A percentile compares a stretch with the other conserved stretches of the same genome.
Conservation (phyloP, 53 echinoderm and acorn worm genomes). For the Echinarachnius parma region DNA sequence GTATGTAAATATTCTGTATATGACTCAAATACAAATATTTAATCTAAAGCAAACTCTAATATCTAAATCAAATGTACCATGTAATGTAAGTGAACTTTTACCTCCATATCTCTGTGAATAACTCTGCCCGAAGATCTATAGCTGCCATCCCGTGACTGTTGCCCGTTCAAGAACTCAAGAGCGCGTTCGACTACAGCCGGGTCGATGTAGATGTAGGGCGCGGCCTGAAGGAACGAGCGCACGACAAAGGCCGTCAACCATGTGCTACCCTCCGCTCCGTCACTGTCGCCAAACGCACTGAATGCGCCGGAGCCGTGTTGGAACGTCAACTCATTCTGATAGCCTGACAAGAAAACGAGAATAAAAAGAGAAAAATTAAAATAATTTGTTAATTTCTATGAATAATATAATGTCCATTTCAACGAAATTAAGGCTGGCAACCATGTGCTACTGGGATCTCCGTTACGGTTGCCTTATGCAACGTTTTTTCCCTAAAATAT, state of each 20-base stretch:
- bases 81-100: too few relatives aligned
- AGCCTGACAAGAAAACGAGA: conserved; percentile 45
- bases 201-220: conserved; percentile 71
- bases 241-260: conserved; percentile 95
- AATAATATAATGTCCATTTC: too few relatives aligned
- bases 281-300: conserved; percentile 76
- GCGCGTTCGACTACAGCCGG: conserved; percentile 46
- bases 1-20: too few relatives aligned
- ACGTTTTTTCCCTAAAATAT: too few relatives aligned
- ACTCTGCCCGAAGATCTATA: conserved; percentile 62
- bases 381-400: too few relatives aligned
- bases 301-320: conserved; percentile 75
- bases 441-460: too few relatives aligned
- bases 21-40: too few relatives aligned
- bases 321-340: conserved; percentile 83
- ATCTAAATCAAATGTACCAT: too few relatives aligned
- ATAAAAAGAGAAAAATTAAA: neutral
- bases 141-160: conserved; percentile 50
- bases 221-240: conserved; percentile 74
- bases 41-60: too few relatives aligned
- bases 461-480: too few relatives aligned
- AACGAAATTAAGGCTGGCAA: too few relatives aligned
- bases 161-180: conserved; percentile 43
- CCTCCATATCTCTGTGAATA: conserved; percentile 75
- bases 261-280: conserved; percentile 55